These are phyloP conservation scores for Diogma glabrata DNA, from an alignment of 2,888 invertebrate species.

Conservation along the genomic window DNA sequence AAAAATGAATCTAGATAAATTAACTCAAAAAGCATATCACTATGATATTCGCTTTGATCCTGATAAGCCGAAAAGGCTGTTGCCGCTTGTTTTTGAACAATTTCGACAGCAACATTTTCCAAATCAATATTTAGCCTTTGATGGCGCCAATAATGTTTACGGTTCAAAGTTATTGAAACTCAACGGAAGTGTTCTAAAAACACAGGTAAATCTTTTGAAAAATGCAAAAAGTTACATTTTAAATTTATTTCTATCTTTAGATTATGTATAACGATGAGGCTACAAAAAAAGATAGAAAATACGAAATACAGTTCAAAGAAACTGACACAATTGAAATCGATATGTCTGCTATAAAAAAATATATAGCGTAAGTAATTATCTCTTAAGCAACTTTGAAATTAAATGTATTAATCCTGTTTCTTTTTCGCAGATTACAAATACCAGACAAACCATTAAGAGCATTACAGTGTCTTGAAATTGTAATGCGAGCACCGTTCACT, in stretches of 20 bases:
- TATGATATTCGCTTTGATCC: slow-evolving; percentile 71
- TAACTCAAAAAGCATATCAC: slow-evolving; percentile 46
- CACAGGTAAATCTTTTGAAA: background rate
- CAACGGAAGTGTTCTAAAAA: background rate
- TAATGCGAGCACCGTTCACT: slow-evolving; percentile 43
- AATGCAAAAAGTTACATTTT: too few relatives aligned
- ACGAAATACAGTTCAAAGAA: slow-evolving; percentile 26
- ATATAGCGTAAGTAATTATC: slow-evolving; percentile 11
- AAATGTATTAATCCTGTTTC: too few relatives aligned
- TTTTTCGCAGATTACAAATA: too few relatives aligned
- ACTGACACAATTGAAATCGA: slow-evolving; percentile 25
- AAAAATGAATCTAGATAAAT: slow-evolving; percentile 39
- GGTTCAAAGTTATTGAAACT: slow-evolving; percentile 22
- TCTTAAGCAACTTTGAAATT: background rate
- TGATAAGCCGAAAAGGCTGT: slow-evolving; percentile 54
- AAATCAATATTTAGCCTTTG: slow-evolving; percentile 49
- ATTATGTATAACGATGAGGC: background rate
- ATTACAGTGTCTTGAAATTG: slow-evolving; percentile 54
- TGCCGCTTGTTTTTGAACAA: slow-evolving; percentile 39
- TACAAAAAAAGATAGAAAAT: slow-evolving; percentile 14
- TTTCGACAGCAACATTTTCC: slow-evolving; percentile 35
- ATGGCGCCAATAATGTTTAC: slow-evolving; percentile 60
- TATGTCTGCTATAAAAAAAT: slow-evolving; percentile 27
- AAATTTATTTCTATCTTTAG: background rate
- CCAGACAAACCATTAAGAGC: slow-evolving; percentile 32